phyloP scores from a whole-genome alignment of 2,797 vertebrate species.

The Rhinoraja longicauda region DNA sequence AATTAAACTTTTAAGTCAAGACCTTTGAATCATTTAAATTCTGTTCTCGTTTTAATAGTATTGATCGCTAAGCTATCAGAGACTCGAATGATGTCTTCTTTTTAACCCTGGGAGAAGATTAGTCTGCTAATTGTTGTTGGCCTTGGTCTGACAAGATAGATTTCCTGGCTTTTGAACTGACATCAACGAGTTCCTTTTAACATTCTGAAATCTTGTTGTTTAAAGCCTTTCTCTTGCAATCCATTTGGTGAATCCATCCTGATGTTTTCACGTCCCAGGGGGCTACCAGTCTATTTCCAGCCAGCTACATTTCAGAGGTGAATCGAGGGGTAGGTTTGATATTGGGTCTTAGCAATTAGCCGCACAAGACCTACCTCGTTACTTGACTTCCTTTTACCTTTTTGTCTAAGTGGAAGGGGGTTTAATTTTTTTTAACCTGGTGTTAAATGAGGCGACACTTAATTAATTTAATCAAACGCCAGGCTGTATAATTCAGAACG shows the following conservation, averaged over 20 bases:
- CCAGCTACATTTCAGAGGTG: not conserved
- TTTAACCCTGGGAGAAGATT: slow-evolving; percentile 64
- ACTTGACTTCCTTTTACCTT: not conserved
- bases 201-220: not conserved
- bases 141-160: slow-evolving; percentile 74
- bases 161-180: slow-evolving; percentile 60
- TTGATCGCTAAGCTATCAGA: slow-evolving; percentile 71
- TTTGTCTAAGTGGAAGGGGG: not conserved
- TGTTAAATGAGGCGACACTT: not conserved
- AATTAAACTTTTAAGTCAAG: slow-evolving; percentile 68
- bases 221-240: not conserved
- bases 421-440: not conserved
- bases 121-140: slow-evolving; percentile 79
- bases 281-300: slow-evolving; percentile 4
- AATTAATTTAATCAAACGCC: not conserved
- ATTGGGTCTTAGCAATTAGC: slow-evolving; percentile 12
- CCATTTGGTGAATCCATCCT: slow-evolving; percentile 7
- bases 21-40: slow-evolving; percentile 77
- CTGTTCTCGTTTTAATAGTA: slow-evolving; percentile 68
- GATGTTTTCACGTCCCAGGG: not conserved
- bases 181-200: slow-evolving; percentile 50
- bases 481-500: not conserved
- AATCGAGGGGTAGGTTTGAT: slow-evolving; percentile 15
- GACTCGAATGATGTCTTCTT: slow-evolving; percentile 64
- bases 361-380: not conserved